phyloP scores from a whole-genome alignment of 2,797 vertebrate genomes.

The Brachyrhaphis roseni region DNA sequence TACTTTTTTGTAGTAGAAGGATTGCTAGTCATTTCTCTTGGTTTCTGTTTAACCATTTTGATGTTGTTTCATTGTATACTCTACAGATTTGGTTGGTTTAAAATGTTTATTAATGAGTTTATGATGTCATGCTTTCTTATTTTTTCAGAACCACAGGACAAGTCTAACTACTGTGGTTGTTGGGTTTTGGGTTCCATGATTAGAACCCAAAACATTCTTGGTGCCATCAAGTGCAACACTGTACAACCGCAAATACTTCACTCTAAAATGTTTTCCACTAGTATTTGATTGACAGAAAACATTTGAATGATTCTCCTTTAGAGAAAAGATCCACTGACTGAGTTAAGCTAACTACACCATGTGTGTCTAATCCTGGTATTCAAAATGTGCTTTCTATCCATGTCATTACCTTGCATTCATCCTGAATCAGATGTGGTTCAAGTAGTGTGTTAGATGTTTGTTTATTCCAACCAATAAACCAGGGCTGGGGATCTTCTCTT shows the following conservation, averaged over 20 bases:
- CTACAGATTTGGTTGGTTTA: not conserved
- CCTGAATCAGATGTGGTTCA: conserved; percentile 88
- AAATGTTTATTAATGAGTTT: not conserved
- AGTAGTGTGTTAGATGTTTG: conserved; percentile 86
- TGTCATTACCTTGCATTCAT: conserved; percentile 91
- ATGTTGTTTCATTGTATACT: not conserved
- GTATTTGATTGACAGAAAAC: not conserved
- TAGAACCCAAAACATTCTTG: not conserved
- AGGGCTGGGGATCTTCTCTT: conserved; percentile 63
- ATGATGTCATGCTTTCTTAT: not conserved
- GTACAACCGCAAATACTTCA: not conserved
- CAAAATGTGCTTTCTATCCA: not conserved
- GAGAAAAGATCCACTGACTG: not conserved
- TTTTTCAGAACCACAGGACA: not conserved
- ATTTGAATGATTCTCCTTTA: not conserved
- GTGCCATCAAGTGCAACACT: not conserved
- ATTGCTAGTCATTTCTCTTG: not conserved
- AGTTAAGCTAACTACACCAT: not conserved
- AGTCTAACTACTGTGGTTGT: not conserved
- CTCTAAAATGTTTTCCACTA: not conserved
- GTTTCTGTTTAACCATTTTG: not conserved
- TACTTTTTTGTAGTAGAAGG: not conserved
- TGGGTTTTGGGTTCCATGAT: not conserved
- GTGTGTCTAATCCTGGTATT: not conserved
- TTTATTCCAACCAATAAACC: conserved; percentile 93